Conservation (phyloP, 64 coral and sea anemone genomes). For the Exaiptasia diaphana region DNA sequence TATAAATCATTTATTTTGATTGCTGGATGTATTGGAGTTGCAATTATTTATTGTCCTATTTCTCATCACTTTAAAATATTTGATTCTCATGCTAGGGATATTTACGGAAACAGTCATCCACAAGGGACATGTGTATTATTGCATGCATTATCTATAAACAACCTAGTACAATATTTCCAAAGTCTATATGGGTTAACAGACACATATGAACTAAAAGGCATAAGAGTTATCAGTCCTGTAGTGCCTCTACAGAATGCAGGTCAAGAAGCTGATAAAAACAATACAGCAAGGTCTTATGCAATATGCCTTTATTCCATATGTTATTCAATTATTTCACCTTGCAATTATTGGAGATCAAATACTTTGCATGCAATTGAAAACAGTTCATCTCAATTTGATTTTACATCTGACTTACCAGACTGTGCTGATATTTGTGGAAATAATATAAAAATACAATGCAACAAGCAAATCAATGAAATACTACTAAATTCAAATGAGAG, state of each 20-base stretch:
- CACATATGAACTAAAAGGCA: slow-evolving; percentile 49
- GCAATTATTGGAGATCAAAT: background rate
- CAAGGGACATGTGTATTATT: slow-evolving; percentile 53
- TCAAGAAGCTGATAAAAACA: background rate
- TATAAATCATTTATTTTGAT: slow-evolving; percentile 33
- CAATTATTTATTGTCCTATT: slow-evolving; percentile 31
- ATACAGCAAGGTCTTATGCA: background rate
- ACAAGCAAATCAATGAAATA: background rate
- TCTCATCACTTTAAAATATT: slow-evolving; percentile 24
- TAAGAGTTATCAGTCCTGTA: background rate
- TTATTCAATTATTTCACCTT: background rate
- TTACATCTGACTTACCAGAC: background rate
- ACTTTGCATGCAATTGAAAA: background rate
- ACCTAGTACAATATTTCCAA: slow-evolving; percentile 50
- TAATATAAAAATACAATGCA: background rate
- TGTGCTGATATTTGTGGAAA: background rate
- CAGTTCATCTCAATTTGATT: background rate
- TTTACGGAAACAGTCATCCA: slow-evolving; percentile 24
- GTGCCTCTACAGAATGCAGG: background rate
- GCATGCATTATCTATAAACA: slow-evolving; percentile 24
- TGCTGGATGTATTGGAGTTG: slow-evolving; percentile 8
- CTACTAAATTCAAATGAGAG: slow-evolving; percentile 1
- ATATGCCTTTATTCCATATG: slow-evolving; percentile 5
- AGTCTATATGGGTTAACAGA: slow-evolving; percentile 6
- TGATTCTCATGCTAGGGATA: too few species aligned